phyloP scores from a whole-genome alignment of 92 coral and sea anemone species.

The Montipora capitata region DNA sequence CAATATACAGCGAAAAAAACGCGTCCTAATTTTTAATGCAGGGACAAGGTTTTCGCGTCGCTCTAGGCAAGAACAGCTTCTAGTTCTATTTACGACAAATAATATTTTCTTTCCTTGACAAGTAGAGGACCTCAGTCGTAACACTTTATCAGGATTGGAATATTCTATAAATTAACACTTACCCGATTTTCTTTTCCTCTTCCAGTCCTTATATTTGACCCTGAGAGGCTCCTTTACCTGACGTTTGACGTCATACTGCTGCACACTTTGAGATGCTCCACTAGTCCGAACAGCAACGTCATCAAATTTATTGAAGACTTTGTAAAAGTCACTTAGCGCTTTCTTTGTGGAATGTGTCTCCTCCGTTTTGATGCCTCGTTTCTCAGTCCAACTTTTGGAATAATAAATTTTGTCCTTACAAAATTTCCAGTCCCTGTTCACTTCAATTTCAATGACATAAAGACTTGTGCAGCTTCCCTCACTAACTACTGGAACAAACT shows the following conservation, averaged over 20 bases:
- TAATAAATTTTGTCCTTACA: slow-evolving; percentile 69
- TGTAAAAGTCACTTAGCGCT: slow-evolving; percentile 59
- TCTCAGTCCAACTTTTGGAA: slow-evolving; percentile 66
- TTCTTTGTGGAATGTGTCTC: slow-evolving; percentile 16
- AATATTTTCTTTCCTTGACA: no score
- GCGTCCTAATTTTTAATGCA: no score
- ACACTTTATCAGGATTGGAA: no score
- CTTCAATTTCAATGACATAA: slow-evolving; percentile 79
- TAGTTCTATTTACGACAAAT: no score
- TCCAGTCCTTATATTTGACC: slow-evolving; percentile 72
- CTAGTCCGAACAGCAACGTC: slow-evolving; percentile 68
- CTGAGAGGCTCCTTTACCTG: slow-evolving; percentile 64
- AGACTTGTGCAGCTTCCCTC: slow-evolving; percentile 8
- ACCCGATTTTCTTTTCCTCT: slow-evolving; percentile 26
- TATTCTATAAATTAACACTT: background rate
- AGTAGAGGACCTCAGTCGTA: no score
- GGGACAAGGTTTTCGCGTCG: no score
- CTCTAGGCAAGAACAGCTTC: no score
- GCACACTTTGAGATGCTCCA: slow-evolving; percentile 53
- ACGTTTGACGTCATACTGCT: slow-evolving; percentile 34
- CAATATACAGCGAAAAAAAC: no score
- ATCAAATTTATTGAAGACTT: slow-evolving; percentile 49
- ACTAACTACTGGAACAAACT: slow-evolving; percentile 62
- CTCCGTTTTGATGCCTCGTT: background rate
- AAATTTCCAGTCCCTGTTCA: slow-evolving; percentile 67